Evolutionary conservation across 2,888 invertebrate species (phyloP), one percentile per base, ranked within the genome.

Genomic region (Alloscopus bannaensis): DNA sequence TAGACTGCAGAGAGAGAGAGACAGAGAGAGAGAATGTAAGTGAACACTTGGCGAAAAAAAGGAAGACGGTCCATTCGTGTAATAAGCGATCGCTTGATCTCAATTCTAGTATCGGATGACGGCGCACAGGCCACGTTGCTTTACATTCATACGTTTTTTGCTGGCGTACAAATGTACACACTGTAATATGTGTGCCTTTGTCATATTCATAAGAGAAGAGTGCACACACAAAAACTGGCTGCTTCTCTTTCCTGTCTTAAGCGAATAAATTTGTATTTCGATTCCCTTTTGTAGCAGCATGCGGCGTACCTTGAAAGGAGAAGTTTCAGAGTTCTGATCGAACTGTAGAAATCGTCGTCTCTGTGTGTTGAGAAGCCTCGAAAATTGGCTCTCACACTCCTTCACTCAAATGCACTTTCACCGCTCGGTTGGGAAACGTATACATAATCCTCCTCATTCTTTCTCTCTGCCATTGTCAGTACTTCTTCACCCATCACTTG

Each of bases 401-500:
- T 42, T 18, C 68, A 62, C 20, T 8, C 24, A 6, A 20, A 52
- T 4, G 24, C 24, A 52, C 47, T n/a, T 18, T 8, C 42, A 31
- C 50, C n/a, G n/a, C n/a, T n/a, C n/a, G n/a, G n/a, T n/a, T n/a
- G n/a, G n/a, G n/a, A n/a, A n/a, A 45, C 13, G 40, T 59, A 62
- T 59, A 69, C 62, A 77, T 69, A 77, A 77, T 77, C 76, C 66
- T 45, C 31, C 57, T 65, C 59, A n/a, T n/a, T n/a, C n/a, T n/a
- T n/a, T n/a, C n/a, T 52, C 72, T 57, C 65, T 65, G 66, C 57
- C 66, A 78, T 78, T 78, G 78, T 78, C 78, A 78, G 78, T 70
- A 65, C 78, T 78, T 78, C 64, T 78, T 78, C 77, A 78, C 64
- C 59, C 77, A 78, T 70, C 77, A 78, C 77, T 78, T 78, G 65